Conservation (phyloP, 2,113 vertebrate species). For the Aegypius monachus region DNA sequence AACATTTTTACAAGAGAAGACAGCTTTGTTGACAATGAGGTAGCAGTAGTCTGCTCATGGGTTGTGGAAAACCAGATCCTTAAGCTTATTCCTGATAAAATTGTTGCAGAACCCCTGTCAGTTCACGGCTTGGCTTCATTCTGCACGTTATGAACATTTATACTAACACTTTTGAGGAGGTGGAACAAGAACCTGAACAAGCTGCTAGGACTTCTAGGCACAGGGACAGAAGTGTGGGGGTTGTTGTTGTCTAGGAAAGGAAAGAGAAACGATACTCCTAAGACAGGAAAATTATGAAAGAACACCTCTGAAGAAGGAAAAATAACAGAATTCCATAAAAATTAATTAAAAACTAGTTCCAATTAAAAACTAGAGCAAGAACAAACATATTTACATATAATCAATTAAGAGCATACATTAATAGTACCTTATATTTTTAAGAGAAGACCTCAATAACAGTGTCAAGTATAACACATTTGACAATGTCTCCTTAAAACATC, state of each 20-base stretch:
- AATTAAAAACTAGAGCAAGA: neutral
- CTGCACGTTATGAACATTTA: neutral
- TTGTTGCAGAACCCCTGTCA: neutral
- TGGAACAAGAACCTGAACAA: neutral
- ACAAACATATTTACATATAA: neutral
- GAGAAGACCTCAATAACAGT: neutral
- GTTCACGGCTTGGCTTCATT: neutral
- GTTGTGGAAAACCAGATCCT: neutral
- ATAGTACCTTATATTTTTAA: neutral
- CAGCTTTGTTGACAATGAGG: neutral
- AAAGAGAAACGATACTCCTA: neutral
- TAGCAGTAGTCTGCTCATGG: neutral
- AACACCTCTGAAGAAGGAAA: neutral
- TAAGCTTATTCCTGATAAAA: neutral
- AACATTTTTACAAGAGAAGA: neutral
- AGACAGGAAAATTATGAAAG: neutral
- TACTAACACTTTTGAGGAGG: neutral
- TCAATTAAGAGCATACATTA: neutral
- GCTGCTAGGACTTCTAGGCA: neutral
- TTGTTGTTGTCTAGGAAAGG: neutral
- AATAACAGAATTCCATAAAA: neutral
- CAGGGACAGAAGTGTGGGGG: rapidly evolving
- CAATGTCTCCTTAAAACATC: neutral
- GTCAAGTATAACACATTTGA: neutral
- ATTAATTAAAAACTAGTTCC: neutral